A percentile compares a stretch with the other conserved stretches of the same genome.
These are phyloP conservation scores for Antheraea yamamai DNA, from an alignment of 2,888 invertebrate genomes.

Conservation along the genomic window DNA sequence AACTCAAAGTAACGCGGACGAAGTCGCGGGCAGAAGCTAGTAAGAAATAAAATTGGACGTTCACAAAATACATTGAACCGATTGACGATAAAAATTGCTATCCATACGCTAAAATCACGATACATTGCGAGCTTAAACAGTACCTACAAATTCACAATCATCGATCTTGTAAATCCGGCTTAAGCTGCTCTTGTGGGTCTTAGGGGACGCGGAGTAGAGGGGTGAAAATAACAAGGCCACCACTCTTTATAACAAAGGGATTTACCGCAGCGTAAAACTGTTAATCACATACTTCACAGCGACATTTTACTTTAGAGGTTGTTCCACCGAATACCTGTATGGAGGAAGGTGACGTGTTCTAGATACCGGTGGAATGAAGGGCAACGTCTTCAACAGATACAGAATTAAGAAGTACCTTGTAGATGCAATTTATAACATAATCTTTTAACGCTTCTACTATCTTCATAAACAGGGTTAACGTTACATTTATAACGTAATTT, in stretches of 20 bases:
- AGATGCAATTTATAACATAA: conserved; percentile 34
- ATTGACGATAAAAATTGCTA: background rate
- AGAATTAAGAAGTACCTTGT: conserved; percentile 40
- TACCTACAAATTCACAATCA: conserved; percentile 50
- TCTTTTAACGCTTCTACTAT: conserved; percentile 29
- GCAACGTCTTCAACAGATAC: conserved; percentile 30
- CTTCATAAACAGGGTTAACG: background rate
- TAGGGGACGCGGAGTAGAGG: conserved; percentile 44
- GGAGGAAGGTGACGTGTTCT: conserved; percentile 17
- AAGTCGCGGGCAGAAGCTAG: too few species aligned
- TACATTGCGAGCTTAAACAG: conserved; percentile 37
- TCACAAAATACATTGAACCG: background rate
- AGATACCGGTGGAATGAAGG: conserved; percentile 32
- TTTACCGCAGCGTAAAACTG: conserved; percentile 54
- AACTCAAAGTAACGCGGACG: too few species aligned
- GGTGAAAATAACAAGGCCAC: conserved; percentile 57
- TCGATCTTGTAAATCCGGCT: conserved; percentile 68
- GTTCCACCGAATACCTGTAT: conserved; percentile 34
- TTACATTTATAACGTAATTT: background rate
- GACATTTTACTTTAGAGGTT: conserved; percentile 39
- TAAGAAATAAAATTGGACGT: background rate
- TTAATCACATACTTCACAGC: conserved; percentile 50
- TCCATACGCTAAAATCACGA: conserved; percentile 8
- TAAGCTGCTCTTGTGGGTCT: conserved; percentile 60
- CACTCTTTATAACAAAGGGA: conserved; percentile 60